phyloP scores from a whole-genome alignment of 1,140 invertebrate species.

The Melanaphis sacchari region DNA sequence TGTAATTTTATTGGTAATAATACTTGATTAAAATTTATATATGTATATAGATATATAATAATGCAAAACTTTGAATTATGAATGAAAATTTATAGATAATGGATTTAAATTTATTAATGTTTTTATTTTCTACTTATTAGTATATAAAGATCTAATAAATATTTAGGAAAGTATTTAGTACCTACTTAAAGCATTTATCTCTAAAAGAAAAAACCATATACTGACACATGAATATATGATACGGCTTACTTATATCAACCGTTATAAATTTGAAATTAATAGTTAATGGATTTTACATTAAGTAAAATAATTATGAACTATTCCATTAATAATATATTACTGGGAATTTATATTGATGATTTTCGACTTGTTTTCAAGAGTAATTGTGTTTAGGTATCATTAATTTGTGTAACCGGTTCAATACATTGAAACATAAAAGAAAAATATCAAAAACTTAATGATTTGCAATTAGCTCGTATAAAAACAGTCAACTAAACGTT shows the following conservation, averaged over 20 bases:
- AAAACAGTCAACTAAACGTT: background rate
- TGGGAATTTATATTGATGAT: conserved; percentile 12
- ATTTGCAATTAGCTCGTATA: background rate
- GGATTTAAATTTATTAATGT: background rate
- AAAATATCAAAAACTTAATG: background rate
- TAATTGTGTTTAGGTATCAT: background rate
- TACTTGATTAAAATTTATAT: background rate
- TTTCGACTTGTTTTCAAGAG: background rate
- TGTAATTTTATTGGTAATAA: background rate
- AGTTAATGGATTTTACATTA: background rate
- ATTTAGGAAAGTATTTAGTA: conserved; percentile 2
- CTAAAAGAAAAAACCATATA: background rate
- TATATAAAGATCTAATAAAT: background rate
- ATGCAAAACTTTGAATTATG: background rate
- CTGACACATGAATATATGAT: background rate
- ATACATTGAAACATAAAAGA: background rate
- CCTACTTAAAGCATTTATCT: background rate
- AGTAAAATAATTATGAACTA: background rate
- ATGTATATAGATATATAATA: background rate
- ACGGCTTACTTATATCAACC: background rate
- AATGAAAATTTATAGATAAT: background rate
- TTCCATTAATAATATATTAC: background rate
- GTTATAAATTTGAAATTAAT: background rate
- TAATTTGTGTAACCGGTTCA: conserved; percentile 48
- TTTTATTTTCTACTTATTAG: background rate